phyloP scores from a whole-genome alignment of 2,888 invertebrate genomes.

The Drosophila peninsularis region DNA sequence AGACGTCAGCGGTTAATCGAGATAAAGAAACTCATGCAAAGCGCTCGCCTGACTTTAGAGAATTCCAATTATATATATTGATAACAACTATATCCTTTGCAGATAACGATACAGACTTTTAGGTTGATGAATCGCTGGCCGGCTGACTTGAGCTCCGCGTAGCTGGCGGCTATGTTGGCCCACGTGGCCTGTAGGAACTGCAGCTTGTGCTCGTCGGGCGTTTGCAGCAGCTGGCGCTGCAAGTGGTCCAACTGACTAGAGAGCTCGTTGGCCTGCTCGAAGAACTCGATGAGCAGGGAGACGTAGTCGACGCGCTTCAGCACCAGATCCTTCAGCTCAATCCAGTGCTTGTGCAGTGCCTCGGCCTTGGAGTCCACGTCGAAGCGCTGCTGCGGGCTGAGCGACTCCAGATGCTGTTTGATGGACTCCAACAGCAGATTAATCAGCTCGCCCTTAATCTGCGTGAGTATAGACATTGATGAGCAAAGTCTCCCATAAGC shows the following conservation, averaged over 20 bases:
- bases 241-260: conserved; percentile 88
- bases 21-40: conserved; percentile 42
- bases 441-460: conserved; percentile 89
- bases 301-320: conserved; percentile 88
- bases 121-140: conserved; percentile 88
- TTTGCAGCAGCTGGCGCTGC: conserved; percentile 87
- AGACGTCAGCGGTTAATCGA: conserved; percentile 65
- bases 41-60: conserved; percentile 52
- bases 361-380: conserved; percentile 88
- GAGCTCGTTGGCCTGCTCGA: conserved; percentile 88
- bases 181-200: conserved; percentile 85
- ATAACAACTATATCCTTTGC: background rate
- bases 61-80: conserved; percentile 53
- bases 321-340: conserved; percentile 87
- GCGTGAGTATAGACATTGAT: conserved; percentile 52
- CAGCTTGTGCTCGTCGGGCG: conserved; percentile 87
- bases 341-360: conserved; percentile 88
- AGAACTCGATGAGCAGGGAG: conserved; percentile 89
- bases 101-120: conserved; percentile 83
- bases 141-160: conserved; percentile 88
- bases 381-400: conserved; percentile 88
- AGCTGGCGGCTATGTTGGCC: conserved; percentile 87
- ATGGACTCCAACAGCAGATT: conserved; percentile 88
- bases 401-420: conserved; percentile 87
- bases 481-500: background rate